phyloP scores from a whole-genome alignment of 2,797 vertebrate genomes.

The Pseudomugil gertrudae region DNA sequence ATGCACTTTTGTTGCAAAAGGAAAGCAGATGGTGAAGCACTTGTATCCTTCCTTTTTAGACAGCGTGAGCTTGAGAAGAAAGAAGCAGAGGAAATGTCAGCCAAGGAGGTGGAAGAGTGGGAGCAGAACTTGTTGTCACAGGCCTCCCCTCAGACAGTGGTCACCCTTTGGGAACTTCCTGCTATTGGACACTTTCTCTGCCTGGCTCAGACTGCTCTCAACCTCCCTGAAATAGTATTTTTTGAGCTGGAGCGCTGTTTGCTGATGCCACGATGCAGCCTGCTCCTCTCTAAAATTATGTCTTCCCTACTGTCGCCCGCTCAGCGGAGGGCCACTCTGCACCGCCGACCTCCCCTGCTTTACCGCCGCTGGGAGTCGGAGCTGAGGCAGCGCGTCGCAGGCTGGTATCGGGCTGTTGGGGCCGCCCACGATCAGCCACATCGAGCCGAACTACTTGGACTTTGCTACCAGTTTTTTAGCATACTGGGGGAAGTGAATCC shows the following conservation, averaged over 20 bases:
- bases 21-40: slow-evolving; percentile 3
- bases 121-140: slow-evolving; percentile 89
- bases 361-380: slow-evolving; percentile 94
- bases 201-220: slow-evolving; percentile 93
- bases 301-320: slow-evolving; percentile 92
- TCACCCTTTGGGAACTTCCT: slow-evolving; percentile 96
- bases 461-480: slow-evolving; percentile 92
- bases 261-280: slow-evolving; percentile 95
- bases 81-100: slow-evolving; percentile 94
- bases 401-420: slow-evolving; percentile 90
- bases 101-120: slow-evolving; percentile 97
- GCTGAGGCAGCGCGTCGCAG: slow-evolving; percentile 88
- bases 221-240: slow-evolving; percentile 96
- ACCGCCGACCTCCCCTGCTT: slow-evolving; percentile 88
- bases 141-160: slow-evolving; percentile 87
- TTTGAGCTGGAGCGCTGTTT: slow-evolving; percentile 97
- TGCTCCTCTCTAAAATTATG: slow-evolving; percentile 95
- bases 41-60: slow-evolving; percentile 69
- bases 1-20: slow-evolving; percentile 2
- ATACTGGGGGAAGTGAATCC: slow-evolving; percentile 90
- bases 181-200: slow-evolving; percentile 98
- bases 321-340: slow-evolving; percentile 88
- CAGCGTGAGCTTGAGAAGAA: slow-evolving; percentile 94
- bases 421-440: slow-evolving; percentile 84
- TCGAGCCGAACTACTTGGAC: slow-evolving; percentile 90